Percentiles rank a stretch among this genome's conserved stretches.
Conservation (phyloP, 2,797 vertebrate species). For the Fundulus diaphanus region DNA sequence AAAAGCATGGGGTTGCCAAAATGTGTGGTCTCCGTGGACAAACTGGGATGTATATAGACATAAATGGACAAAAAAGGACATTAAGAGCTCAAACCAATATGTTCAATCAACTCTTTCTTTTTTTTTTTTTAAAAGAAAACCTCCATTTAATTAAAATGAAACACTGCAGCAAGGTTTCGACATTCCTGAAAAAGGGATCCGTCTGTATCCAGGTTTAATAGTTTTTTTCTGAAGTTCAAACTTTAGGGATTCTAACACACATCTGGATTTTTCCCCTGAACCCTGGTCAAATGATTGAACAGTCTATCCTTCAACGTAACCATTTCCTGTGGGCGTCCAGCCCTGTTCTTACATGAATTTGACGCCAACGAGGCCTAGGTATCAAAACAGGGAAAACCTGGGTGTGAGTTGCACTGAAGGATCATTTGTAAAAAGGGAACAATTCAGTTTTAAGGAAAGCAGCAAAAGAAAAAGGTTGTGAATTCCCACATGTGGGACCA, state of each 20-base stretch:
- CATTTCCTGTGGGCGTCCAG: conserved; percentile 68
- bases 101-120: conserved; percentile 9
- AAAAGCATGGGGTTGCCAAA: conserved; percentile 63
- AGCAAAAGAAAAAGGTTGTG: conserved; percentile 51
- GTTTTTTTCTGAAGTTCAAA: conserved; percentile 25
- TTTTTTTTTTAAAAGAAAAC: too few relatives aligned
- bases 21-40: conserved; percentile 26
- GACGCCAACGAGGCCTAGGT: conserved; percentile 58
- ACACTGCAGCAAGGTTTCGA: conserved; percentile 23
- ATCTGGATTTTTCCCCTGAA: conserved; percentile 54
- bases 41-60: conserved; percentile 37
- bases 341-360: conserved; percentile 43
- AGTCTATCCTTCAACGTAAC: conserved; percentile 53
- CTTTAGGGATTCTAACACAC: conserved; percentile 43
- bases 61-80: conserved; percentile 30
- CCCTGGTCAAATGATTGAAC: conserved; percentile 52
- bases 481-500: conserved; percentile 77
- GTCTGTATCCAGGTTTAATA: conserved; percentile 27
- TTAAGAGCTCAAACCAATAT: conserved; percentile 25
- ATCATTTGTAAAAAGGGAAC: conserved; percentile 34
- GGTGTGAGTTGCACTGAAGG: conserved; percentile 22
- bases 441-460: conserved; percentile 33
- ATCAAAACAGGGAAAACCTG: conserved; percentile 47
- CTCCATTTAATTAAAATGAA: neutral
- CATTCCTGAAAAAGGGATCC: conserved; percentile 17